Evolutionary conservation across 2,797 vertebrate genomes (phyloP).

Genomic region (Acanthurus lineatus): DNA sequence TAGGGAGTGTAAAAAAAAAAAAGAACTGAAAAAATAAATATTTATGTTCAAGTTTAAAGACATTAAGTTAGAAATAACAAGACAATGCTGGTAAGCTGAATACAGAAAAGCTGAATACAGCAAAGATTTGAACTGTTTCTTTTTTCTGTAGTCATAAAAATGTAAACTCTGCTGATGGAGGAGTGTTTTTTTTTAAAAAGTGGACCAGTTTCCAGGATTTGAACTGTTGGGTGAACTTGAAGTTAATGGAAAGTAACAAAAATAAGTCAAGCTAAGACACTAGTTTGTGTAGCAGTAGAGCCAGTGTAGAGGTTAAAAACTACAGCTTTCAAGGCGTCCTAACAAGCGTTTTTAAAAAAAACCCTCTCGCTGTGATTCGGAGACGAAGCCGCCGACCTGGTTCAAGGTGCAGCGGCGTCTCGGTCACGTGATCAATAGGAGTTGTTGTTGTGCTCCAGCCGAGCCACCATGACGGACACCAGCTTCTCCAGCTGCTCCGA

Average conservation of each 20-base stretch:
- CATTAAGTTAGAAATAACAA: slow-evolving; percentile 33
- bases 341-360: background rate
- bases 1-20: slow-evolving; percentile 36
- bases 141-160: slow-evolving; percentile 9
- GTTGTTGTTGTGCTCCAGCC: slow-evolving; percentile 74
- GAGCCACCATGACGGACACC: slow-evolving; percentile 84
- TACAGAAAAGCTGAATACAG: slow-evolving; percentile 8
- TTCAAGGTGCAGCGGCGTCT: accelerated
- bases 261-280: slow-evolving; percentile 3
- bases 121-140: background rate
- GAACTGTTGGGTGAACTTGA: slow-evolving; percentile 8
- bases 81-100: slow-evolving; percentile 2
- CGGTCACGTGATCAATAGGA: slow-evolving; percentile 1
- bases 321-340: background rate
- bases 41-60: slow-evolving; percentile 29
- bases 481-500: slow-evolving; percentile 86
- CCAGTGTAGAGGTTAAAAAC: background rate
- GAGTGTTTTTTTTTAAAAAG: slow-evolving; percentile 10
- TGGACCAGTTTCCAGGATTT: slow-evolving; percentile 7
- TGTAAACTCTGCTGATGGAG: slow-evolving; percentile 42
- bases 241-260: background rate
- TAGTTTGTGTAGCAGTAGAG: background rate
- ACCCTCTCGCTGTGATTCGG: background rate
- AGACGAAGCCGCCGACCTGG: background rate
- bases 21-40: slow-evolving; percentile 64